phyloP scores from a whole-genome alignment of 2,113 vertebrate genomes.

The Cisticola juncidis region DNA sequence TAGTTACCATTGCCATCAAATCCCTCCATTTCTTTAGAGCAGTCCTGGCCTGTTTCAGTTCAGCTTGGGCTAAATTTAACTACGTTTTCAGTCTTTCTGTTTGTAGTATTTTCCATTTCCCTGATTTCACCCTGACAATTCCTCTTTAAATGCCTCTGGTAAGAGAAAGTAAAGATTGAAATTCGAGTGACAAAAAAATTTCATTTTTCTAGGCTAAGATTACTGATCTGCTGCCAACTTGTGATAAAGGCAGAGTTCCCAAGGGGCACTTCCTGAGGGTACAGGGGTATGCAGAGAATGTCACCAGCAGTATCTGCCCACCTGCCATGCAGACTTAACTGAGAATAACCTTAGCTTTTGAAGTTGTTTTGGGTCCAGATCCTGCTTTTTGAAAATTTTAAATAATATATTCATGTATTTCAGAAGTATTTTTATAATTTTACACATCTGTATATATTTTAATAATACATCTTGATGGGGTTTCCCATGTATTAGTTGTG shows the following conservation, averaged over 20 bases:
- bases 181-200: neutral
- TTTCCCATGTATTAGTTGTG: neutral
- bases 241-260: neutral
- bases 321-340: neutral
- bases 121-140: constrained; percentile 69
- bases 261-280: neutral
- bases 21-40: constrained; percentile 74
- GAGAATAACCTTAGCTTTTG: neutral
- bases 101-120: constrained; percentile 73
- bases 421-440: neutral
- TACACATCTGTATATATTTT: neutral
- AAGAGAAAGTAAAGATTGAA: neutral
- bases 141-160: constrained; percentile 78
- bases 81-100: constrained; percentile 74
- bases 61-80: constrained; percentile 64
- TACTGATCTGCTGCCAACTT: neutral
- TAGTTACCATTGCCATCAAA: constrained; percentile 79
- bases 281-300: too few species aligned
- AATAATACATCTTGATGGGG: neutral
- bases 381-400: neutral
- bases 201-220: neutral
- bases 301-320: neutral
- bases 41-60: constrained; percentile 78
- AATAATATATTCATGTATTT: neutral
- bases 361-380: neutral